A percentile compares a stretch with the other conserved stretches of the same genome.
These are phyloP conservation scores for Gryllus longicercus DNA, from an alignment of 2,888 invertebrate species.

Conservation along the genomic window DNA sequence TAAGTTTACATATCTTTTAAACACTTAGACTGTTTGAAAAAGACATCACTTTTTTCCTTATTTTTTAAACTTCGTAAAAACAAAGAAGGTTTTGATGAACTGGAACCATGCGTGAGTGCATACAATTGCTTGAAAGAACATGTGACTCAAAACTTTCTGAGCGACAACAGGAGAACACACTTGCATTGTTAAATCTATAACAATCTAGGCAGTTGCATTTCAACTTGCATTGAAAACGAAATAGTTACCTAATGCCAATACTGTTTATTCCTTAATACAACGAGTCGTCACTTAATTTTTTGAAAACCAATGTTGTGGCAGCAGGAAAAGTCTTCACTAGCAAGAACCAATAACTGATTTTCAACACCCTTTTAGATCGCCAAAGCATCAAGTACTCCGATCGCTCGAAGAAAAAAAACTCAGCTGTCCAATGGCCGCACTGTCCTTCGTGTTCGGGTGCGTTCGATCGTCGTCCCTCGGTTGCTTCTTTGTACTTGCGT, in stretches of 20 bases:
- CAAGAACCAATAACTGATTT: not conserved
- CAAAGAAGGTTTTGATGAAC: not conserved
- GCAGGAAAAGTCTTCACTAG: not conserved
- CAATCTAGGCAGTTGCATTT: constrained; percentile 4
- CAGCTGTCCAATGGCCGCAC: not conserved
- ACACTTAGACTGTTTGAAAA: constrained; percentile 17
- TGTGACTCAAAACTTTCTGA: constrained; percentile 18
- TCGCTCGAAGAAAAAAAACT: not conserved
- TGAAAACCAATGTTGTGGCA: constrained; percentile 11
- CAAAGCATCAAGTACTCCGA: not conserved
- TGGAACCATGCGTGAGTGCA: constrained; percentile 10
- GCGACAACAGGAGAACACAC: constrained; percentile 20
- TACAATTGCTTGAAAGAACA: constrained; percentile 21
- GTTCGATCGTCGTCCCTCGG: constrained; percentile 5
- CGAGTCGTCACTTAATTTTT: not conserved
- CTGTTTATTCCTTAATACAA: not conserved
- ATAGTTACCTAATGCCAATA: constrained; percentile 11
- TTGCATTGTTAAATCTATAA: constrained; percentile 11
- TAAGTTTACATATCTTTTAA: constrained; percentile 17
- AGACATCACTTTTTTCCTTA: not conserved
- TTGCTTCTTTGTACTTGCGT: not conserved
- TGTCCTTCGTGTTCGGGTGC: not conserved
- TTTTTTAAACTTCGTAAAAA: not conserved
- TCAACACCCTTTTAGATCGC: not conserved
- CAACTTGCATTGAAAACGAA: not conserved